Base-by-base conservation (phyloP, 2,888 invertebrate species). In the Alloplasta piceator region DNA sequence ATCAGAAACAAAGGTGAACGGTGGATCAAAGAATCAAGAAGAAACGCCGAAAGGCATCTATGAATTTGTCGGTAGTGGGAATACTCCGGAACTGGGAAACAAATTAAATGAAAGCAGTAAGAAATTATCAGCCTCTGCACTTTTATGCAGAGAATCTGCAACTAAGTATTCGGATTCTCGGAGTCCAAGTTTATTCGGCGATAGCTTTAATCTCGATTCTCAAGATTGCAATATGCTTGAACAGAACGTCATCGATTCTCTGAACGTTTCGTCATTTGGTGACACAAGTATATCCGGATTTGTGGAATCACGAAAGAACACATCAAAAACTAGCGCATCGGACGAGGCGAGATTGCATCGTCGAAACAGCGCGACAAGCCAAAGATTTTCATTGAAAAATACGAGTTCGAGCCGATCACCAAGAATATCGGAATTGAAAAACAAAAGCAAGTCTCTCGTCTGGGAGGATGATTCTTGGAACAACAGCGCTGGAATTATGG, bases 181-280 rank as follows among this genome's bases (percentile, higher is more conserved):
- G 68, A 93, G 93, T 90, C 93, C 94, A 2, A 94, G 93, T 89
- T 87, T 94, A 61, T 95, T 95, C 87, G 94, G 93, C 83, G 95
- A 95, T 63, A 95, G 94, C 86, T 90, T 95, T 48, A 92, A 93
- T 41, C 84, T 94, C 56, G 94, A 94, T 84, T 91, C 93, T 56
- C 93, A 94, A 86, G 89, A 94, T 10, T 93, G 92, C 85, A 93
- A 93, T 80, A 88, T 93, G 41, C 87, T 94, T 14, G 93, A 94
- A 64, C 93, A 90, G 84, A 92, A 90, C 77, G 85, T 90, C 12
- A 80, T 90, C 6, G 88, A 87, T 63, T 83, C 87, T n/a, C 52
- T 85, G 1, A 82, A 86, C 60, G 74, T 88, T 9, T 85, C 87
- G 7, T 85, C 85, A 7, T 87, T 89, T 38, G 87, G 87, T 39